A percentile compares a stretch with the other conserved stretches of the same genome.
phyloP scores from a whole-genome alignment of 2,888 invertebrate species.

The Auanema freiburgensis region DNA sequence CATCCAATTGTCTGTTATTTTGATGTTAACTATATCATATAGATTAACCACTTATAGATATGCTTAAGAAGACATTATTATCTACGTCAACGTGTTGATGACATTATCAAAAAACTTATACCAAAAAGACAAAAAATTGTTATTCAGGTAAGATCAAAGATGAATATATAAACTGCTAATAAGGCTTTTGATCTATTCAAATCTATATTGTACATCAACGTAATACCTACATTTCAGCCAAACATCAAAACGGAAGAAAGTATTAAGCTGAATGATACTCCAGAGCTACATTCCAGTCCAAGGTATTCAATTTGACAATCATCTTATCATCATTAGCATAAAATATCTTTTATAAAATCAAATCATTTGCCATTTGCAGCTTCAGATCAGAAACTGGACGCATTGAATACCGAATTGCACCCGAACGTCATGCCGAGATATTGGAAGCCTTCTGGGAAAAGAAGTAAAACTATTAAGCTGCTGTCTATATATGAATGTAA shows the following conservation, averaged over 20 bases:
- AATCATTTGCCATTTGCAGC: conserved; percentile 14
- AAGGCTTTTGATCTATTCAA: background rate
- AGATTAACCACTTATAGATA: conserved; percentile 18
- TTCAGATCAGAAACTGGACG: conserved; percentile 29
- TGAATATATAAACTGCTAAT: background rate
- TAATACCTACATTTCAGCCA: background rate
- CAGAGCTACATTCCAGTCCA: conserved; percentile 27
- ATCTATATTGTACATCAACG: background rate
- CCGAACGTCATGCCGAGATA: conserved; percentile 31
- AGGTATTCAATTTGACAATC: conserved; percentile 16
- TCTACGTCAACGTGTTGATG: conserved; percentile 28
- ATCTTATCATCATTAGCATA: too few relatives aligned
- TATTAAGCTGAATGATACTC: conserved; percentile 18
- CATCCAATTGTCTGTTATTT: conserved; percentile 33
- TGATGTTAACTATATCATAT: background rate
- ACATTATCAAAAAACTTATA: conserved; percentile 16
- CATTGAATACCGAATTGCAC: conserved; percentile 32
- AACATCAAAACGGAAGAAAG: conserved; percentile 11
- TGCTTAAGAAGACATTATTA: conserved; percentile 32
- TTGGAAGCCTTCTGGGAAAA: conserved; percentile 32
- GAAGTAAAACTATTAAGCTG: too few relatives aligned
- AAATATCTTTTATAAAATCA: conserved; percentile 5
- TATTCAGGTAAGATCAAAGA: background rate
- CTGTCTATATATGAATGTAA: too few relatives aligned
- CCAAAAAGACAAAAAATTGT: background rate